Evolutionary conservation across 2,797 vertebrate species (phyloP), one percentile per base, ranked within the genome.

Genomic region (Ptychobarbus kaznakovi): DNA sequence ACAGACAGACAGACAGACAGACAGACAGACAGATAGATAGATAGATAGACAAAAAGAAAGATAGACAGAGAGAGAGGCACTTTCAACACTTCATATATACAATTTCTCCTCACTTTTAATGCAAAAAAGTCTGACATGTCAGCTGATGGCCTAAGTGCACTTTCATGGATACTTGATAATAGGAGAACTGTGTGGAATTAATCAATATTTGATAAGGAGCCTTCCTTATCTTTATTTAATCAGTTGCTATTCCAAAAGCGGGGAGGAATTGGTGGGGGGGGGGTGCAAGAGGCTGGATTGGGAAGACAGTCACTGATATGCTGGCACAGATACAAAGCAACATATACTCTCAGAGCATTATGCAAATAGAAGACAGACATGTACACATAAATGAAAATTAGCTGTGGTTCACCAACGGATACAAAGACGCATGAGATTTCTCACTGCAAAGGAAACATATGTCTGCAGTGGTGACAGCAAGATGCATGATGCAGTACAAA

Each of bases 201-300:
- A 81, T 89, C 32, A 87, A 89, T 89, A 86, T 83, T 88, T 88
- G 49, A 89, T 87, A 63, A 81, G 81, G 73, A 2, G 8, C 18
- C 49, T 89, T 66, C 18, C 49, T 89, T 66, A 89, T 89, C 25
- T 84, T 87, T 89, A 86, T 89, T 89, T 87, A 73, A 87, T 87
- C 83, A 61, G 77, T 63, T 82, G 74, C 83, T 87, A 84, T 78
- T 87, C 56, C 81, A 70, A 83, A 85, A 70, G 46, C 16, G 40
- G 4, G 35, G 16, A 79, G 46, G 18, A 35, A 75, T n/a, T n/a
- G 46, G n/a, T n/a, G 49, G 10, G 56, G 38, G 46, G 35, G 35
- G 5, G 3, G 35, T 7, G 15, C 40, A 77, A 81, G 9, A 25
- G n/a, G 38, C 6, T 38, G 28, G 40, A 18, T 51, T 70, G 44